A percentile compares a stretch with the other conserved stretches of the same genome.
phyloP scores from a whole-genome alignment of 2,797 vertebrate genomes.

The Micropoecilia bifurca region DNA sequence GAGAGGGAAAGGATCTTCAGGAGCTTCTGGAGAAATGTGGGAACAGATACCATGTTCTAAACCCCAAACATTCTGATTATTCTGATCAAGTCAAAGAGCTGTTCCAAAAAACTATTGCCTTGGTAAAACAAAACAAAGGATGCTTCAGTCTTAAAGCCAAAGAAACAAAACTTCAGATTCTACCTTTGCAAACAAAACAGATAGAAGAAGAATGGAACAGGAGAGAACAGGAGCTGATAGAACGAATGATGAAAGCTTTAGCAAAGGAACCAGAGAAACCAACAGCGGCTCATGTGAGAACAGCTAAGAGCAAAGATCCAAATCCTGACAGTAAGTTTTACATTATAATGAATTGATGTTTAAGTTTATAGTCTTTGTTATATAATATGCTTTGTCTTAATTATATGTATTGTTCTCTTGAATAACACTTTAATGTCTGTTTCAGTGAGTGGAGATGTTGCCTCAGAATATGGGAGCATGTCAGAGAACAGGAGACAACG shows the following conservation, averaged over 20 bases:
- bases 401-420: not conserved
- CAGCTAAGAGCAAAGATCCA: conserved; percentile 21
- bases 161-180: not conserved
- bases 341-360: fast-evolving
- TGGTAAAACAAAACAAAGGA: conserved; percentile 35
- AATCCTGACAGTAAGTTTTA: conserved; percentile 48
- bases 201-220: conserved; percentile 53
- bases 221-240: conserved; percentile 53
- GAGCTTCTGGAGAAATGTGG: conserved; percentile 49
- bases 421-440: not conserved
- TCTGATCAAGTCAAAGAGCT: not conserved
- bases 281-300: fast-evolving
- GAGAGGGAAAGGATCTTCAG: conserved; percentile 41
- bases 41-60: conserved; percentile 40
- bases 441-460: conserved; percentile 51
- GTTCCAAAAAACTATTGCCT: fast-evolving
- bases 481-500: not conserved
- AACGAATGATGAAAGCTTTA: no score
- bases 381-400: no score
- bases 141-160: conserved; percentile 6
- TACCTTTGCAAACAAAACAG: not conserved
- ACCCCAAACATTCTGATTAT: not conserved
- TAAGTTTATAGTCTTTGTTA: no score
- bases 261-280: not conserved
- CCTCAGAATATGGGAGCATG: conserved; percentile 11